A percentile compares a stretch with the other conserved stretches of the same genome.
These are phyloP conservation scores for Cirrhinus mrigala DNA, from an alignment of 2,797 vertebrate genomes.

Conservation along the genomic window DNA sequence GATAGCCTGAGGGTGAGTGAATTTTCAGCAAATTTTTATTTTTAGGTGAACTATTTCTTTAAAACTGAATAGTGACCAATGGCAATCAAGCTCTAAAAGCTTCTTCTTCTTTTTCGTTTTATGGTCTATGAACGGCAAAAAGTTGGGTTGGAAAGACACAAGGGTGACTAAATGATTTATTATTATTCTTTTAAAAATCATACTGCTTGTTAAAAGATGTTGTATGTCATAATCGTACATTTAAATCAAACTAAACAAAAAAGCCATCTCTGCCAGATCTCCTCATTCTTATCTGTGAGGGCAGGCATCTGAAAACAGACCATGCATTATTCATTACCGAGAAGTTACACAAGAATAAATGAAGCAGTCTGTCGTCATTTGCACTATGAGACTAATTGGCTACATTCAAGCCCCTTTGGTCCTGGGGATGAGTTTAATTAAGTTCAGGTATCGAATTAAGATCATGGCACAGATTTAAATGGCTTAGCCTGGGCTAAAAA, in stretches of 20 bases:
- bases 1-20: neutral
- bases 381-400: constrained; percentile 52
- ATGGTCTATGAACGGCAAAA: neutral
- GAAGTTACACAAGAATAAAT: constrained; percentile 51
- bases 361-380: constrained; percentile 55
- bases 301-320: constrained; percentile 18
- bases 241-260: constrained; percentile 6
- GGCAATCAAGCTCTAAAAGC: neutral
- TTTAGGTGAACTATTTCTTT: neutral
- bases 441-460: constrained; percentile 75
- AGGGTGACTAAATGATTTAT: constrained; percentile 46
- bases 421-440: constrained; percentile 69
- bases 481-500: constrained; percentile 70
- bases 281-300: neutral
- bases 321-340: constrained; percentile 45
- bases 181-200: neutral
- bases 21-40: neutral
- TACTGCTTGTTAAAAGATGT: neutral
- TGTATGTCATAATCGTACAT: neutral
- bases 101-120: neutral
- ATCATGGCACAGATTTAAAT: constrained; percentile 71
- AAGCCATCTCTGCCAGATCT: neutral
- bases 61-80: neutral
- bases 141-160: constrained; percentile 48
- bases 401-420: constrained; percentile 64